A percentile compares a stretch with the other conserved stretches of the same genome.
phyloP scores from a whole-genome alignment of 2,888 invertebrate species.

The Leptinotarsa haldemani region DNA sequence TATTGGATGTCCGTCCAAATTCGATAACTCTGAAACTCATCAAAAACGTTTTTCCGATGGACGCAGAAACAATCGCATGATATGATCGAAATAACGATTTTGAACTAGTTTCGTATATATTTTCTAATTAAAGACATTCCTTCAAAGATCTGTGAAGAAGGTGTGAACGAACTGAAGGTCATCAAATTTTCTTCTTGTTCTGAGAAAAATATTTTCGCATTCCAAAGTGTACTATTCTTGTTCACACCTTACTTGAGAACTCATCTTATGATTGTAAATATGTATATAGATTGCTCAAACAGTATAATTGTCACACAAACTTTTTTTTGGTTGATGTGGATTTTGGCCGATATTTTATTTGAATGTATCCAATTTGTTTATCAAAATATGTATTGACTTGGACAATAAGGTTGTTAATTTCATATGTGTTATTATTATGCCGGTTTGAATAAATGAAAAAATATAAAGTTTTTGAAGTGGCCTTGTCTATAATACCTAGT shows the following conservation, averaged over 20 bases:
- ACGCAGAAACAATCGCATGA: constrained; percentile 16
- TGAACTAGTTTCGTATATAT: not conserved
- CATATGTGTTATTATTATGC: constrained; percentile 32
- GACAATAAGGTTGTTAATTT: constrained; percentile 45
- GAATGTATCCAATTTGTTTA: constrained; percentile 30
- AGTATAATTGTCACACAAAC: constrained; percentile 41
- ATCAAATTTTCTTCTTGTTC: too few relatives aligned
- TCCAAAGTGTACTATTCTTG: not conserved
- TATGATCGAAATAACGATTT: not conserved
- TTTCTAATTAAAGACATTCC: constrained; percentile 17
- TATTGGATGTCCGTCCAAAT: constrained; percentile 51
- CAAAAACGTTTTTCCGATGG: constrained; percentile 28
- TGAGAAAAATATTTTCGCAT: not conserved
- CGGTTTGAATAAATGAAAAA: constrained; percentile 35
- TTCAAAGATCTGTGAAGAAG: not conserved
- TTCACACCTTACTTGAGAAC: not conserved
- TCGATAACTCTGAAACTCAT: constrained; percentile 24
- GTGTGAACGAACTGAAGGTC: not conserved
- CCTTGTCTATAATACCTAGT: constrained; percentile 56
- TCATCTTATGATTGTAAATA: constrained; percentile 46
- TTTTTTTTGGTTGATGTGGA: constrained; percentile 34
- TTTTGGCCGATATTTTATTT: constrained; percentile 38
- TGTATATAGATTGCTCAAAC: constrained; percentile 54
- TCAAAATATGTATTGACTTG: constrained; percentile 42
- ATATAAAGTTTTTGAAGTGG: constrained; percentile 54